Evolutionary conservation across 2,888 invertebrate genomes (phyloP), one percentile per base, ranked within the genome.

Genomic region (Harpalus rufipes): DNA sequence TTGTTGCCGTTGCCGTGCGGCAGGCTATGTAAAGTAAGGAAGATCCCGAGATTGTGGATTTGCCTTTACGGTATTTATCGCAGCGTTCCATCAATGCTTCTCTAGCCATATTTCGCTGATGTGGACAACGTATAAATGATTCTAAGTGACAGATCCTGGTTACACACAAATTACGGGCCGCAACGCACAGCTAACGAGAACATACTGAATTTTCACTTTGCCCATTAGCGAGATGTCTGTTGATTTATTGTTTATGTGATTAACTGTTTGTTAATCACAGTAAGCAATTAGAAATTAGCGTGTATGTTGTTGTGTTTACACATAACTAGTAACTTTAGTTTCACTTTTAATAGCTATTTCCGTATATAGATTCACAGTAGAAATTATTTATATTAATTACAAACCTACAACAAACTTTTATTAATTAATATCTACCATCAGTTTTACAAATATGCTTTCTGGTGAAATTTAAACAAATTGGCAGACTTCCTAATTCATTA

Each of bases 61-160:
- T 78, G 58, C 78, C 78, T 78, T 78, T 32, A 78, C 59, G 78
- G 78, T 78, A 56, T 78, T 78, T 78, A 78, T 78, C 78, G 59
- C 14, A 51, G 5, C 41, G 72, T 74, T 74, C 72, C 41, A 74
- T 74, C 72, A 74, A 18, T 68, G 44, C 41, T 74, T 44, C 72
- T 51, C 44, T 44, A 74, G 44, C 72, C 72, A 74, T 74, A 74
- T 74, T 74, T 74, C 16, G 72, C 41, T 74, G 72, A 74, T 74
- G 72, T 74, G 41, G 72, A 72, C 72, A 44, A 74, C 16, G 14
- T 44, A 74, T 74, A 74, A 68, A 68, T 68, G 68, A 68, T 68
- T 68, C 68, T 39, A 68, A 68, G 68, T 68, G 68, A 68, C 68
- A 68, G 68, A 68, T 68, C 68, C 68, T 68, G 68, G 68, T 44